A percentile compares a stretch with the other conserved stretches of the same genome.
phyloP scores from a whole-genome alignment of 2,888 invertebrate genomes.

The Dinocampus coccinellae region DNA sequence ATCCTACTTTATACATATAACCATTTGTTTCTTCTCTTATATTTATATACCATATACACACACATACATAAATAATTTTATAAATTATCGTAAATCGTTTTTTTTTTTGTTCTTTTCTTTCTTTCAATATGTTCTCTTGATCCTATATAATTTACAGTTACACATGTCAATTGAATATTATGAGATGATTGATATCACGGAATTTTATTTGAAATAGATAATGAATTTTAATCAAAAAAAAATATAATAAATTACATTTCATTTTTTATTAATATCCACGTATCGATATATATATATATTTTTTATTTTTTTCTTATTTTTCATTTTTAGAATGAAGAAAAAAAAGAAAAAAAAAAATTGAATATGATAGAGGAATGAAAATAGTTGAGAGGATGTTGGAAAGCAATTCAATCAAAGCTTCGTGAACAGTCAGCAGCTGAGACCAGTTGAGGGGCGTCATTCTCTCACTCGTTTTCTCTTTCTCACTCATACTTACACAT shows the following conservation, averaged over 20 bases:
- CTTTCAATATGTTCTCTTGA: not conserved
- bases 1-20: not conserved
- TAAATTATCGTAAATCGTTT: no score
- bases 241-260: no score
- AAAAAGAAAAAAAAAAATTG: conserved; percentile 28
- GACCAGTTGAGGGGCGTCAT: conserved; percentile 49
- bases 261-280: no score
- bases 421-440: conserved; percentile 62
- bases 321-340: conserved; percentile 16
- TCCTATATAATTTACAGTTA: no score
- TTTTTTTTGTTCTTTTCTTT: no score
- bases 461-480: no score
- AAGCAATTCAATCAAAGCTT: conserved; percentile 66
- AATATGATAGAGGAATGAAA: conserved; percentile 33
- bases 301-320: conserved; percentile 6
- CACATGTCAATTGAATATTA: no score
- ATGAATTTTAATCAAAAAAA: no score
- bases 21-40: not conserved
- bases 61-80: no score
- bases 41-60: not conserved
- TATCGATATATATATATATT: not conserved
- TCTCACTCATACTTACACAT: no score
- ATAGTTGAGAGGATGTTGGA: conserved; percentile 44
- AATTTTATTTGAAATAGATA: no score
- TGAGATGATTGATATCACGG: no score